Conservation (phyloP, 1,140 invertebrate genomes). For the Sycophila sp. region DNA sequence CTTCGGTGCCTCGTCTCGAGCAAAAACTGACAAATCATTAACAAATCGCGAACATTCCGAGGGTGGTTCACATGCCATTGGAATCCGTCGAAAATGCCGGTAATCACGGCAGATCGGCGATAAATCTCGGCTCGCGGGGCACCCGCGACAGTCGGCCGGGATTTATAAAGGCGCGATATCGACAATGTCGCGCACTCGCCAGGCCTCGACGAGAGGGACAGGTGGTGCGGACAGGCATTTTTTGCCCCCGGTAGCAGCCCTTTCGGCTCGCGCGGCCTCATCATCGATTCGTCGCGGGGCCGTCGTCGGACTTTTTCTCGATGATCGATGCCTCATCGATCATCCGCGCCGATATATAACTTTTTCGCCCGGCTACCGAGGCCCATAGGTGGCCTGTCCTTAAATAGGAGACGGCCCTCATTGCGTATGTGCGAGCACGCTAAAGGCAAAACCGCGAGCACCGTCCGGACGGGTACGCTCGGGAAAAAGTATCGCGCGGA, state of each 20-base stretch:
- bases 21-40: not conserved
- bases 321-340: constrained; percentile 56
- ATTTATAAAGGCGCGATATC: constrained; percentile 24
- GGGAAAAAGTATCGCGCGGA: too few species aligned
- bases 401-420: constrained; percentile 36
- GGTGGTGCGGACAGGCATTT: not conserved
- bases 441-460: not conserved
- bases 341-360: constrained; percentile 43
- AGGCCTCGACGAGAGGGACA: not conserved
- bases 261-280: not conserved
- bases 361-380: constrained; percentile 52
- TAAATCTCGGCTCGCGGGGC: constrained; percentile 12
- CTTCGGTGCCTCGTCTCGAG: not conserved
- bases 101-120: constrained; percentile 6
- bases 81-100: not conserved
- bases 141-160: not conserved
- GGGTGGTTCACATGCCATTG: not conserved
- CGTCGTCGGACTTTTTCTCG: constrained; percentile 49
- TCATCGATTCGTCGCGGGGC: constrained; percentile 34
- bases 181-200: constrained; percentile 10
- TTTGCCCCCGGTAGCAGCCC: not conserved
- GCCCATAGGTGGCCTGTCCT: constrained; percentile 25
- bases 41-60: not conserved
- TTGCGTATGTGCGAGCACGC: constrained; percentile 26
- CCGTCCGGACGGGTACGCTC: too few species aligned